Evolutionary conservation across 2,113 vertebrate genomes (phyloP), one percentile per base, ranked within the genome.

Genomic region (Rana temporaria): DNA sequence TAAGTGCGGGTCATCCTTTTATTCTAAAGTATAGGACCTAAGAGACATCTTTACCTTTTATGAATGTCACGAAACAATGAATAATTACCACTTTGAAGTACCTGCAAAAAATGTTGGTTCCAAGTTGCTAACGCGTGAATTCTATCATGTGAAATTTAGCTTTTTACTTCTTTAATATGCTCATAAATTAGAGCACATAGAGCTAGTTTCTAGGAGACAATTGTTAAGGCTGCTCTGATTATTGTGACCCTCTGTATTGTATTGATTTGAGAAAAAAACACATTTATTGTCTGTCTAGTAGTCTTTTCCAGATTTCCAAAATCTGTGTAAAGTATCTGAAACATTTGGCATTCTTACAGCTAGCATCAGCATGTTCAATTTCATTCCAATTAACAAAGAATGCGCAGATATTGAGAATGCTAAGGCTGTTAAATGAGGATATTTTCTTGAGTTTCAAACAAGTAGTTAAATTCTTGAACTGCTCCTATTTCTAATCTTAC

Each of bases 201-300:
- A 38, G 7, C 34, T 38, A 38, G 34, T 4, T 38, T 6, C 1
- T 6, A 38, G 34, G 34, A 38, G 34, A 38, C 34, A 38, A 38
- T 38, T 38, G 70, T 19, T 55, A 68, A 69, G 66, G 53, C 64
- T 66, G 77, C 57, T 70, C 56, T 38, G 34, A 38, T 60, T 70
- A 60, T 70, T 70, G 78, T 80, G 78, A 70, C 65, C 78, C 69
- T 60, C 70, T 55, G 34, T 70, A 70, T 70, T 38, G 55, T 80
- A 80, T 70, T 80, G 78, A 80, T 70, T 57, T 57, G 19, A 32
- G 66, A 70, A 34, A 38, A 38, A 62, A 62, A 56, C 78, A 48
- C 78, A 70, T 80, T 30, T 30, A 2, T 2, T 2, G 26, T 30
- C 26, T 30, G 42, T 42, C 11, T 62, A 55, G 30, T 34, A 62